Evolutionary conservation across 1,140 invertebrate species (phyloP).

Genomic region (Mylabris phalerata): DNA sequence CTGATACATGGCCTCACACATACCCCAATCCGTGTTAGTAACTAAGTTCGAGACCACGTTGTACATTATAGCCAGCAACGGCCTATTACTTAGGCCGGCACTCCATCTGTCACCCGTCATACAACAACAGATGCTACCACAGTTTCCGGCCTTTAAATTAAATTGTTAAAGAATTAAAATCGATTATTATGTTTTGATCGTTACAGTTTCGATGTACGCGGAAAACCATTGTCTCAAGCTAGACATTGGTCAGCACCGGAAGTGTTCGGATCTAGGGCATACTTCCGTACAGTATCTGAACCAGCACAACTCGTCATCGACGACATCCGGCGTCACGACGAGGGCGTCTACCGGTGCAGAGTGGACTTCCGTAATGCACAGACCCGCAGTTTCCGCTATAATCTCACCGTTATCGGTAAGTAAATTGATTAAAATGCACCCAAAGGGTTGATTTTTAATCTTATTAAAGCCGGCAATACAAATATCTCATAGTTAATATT

Average conservation of each 20-base stretch:
- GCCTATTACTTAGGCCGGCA: slow-evolving; percentile 23
- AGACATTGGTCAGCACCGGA: slow-evolving; percentile 69
- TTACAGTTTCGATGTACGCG: slow-evolving; percentile 69
- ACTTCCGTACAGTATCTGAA: slow-evolving; percentile 63
- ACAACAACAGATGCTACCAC: slow-evolving; percentile 15
- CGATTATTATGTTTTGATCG: no score
- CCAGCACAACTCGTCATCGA: slow-evolving; percentile 69
- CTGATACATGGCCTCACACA: slow-evolving; percentile 15
- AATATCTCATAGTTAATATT: no score
- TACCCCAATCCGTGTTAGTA: slow-evolving; percentile 10
- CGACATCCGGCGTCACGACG: slow-evolving; percentile 74
- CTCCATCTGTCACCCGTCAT: slow-evolving; percentile 27
- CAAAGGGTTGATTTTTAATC: no score
- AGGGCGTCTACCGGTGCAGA: slow-evolving; percentile 79
- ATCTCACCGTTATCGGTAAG: slow-evolving; percentile 84
- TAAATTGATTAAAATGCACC: slow-evolving; percentile 17
- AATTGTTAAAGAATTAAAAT: no score
- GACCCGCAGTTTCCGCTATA: slow-evolving; percentile 79
- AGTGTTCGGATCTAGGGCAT: slow-evolving; percentile 72
- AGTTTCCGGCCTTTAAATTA: background rate
- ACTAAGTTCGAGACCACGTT: slow-evolving; percentile 24
- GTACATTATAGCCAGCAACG: slow-evolving; percentile 15
- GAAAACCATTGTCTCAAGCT: slow-evolving; percentile 60
- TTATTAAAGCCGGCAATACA: no score
- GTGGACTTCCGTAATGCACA: slow-evolving; percentile 84